Conservation (phyloP, 1,140 invertebrate genomes). For the Euwallacea similis region DNA sequence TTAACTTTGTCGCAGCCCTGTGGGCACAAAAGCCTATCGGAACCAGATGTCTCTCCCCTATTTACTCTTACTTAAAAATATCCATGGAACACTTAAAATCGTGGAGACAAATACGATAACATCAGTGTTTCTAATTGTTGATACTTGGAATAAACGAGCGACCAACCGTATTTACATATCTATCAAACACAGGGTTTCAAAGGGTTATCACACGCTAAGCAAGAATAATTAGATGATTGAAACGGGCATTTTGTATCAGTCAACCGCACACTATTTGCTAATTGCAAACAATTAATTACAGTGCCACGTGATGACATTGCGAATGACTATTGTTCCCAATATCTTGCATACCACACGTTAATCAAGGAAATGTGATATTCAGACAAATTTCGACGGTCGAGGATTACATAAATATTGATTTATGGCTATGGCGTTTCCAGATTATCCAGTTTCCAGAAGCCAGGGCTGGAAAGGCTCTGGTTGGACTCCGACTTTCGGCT, state of each 20-base stretch:
- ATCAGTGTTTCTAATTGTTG: conserved; percentile 42
- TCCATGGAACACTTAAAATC: conserved; percentile 4
- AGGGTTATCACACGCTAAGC: conserved; percentile 50
- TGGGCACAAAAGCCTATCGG: too few species aligned
- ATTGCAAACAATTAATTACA: conserved; percentile 52
- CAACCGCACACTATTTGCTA: conserved; percentile 53
- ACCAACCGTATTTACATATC: conserved; percentile 50
- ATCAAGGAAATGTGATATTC: conserved; percentile 17
- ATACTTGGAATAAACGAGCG: conserved; percentile 30
- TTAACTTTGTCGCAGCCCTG: too few species aligned
- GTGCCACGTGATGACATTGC: conserved; percentile 44
- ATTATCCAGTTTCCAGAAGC: too few species aligned
- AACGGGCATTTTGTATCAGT: conserved; percentile 54
- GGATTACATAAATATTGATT: too few species aligned
- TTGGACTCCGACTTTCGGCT: too few species aligned
- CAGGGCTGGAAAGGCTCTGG: too few species aligned
- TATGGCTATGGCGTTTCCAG: too few species aligned
- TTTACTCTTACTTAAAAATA: background rate
- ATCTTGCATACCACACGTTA: conserved; percentile 36
- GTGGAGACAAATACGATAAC: conserved; percentile 7
- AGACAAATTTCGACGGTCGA: conserved; percentile 1
- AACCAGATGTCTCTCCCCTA: background rate
- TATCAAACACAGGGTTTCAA: conserved; percentile 51
- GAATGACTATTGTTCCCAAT: conserved; percentile 40
- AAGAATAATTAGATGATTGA: conserved; percentile 54